Percentiles rank a stretch among this genome's conserved stretches.
These are phyloP conservation scores for Anarhynchus alexandrinus DNA, from an alignment of 2,113 vertebrate genomes.

Conservation along the genomic window DNA sequence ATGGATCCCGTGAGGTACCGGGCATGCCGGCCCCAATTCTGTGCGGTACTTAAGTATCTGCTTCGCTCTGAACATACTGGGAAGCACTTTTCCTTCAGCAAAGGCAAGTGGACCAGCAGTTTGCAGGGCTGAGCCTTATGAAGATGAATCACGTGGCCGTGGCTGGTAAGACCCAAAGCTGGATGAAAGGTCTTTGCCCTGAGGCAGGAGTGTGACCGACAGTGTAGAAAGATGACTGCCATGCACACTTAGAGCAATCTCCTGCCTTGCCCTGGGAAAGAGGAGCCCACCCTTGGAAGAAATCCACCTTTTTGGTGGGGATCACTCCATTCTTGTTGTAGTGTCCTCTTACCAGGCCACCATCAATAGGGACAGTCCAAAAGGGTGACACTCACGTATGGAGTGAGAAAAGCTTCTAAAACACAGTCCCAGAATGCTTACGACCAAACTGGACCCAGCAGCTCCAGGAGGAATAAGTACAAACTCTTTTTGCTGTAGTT, in stretches of 20 bases:
- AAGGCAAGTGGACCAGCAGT: background rate
- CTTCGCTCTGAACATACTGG: background rate
- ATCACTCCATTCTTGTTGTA: background rate
- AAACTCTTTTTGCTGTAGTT: background rate
- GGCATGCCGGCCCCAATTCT: background rate
- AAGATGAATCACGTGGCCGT: background rate
- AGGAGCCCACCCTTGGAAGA: background rate
- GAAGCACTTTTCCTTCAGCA: background rate
- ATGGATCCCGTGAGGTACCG: background rate
- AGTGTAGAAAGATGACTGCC: background rate
- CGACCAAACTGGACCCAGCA: background rate
- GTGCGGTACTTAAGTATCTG: background rate
- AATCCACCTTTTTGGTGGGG: background rate
- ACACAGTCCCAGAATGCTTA: background rate
- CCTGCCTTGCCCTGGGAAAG: background rate
- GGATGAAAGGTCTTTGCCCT: background rate
- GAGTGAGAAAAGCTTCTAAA: background rate
- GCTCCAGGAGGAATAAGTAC: background rate
- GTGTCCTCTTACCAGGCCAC: background rate
- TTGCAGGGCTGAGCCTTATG: background rate
- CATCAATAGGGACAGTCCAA: background rate
- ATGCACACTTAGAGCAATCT: background rate
- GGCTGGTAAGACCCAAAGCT: background rate
- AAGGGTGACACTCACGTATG: accelerated
- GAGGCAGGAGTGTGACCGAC: background rate